These are phyloP conservation scores for Lepetodrilus schrolli DNA, from an alignment of 2,888 invertebrate genomes.

Conservation along the genomic window DNA sequence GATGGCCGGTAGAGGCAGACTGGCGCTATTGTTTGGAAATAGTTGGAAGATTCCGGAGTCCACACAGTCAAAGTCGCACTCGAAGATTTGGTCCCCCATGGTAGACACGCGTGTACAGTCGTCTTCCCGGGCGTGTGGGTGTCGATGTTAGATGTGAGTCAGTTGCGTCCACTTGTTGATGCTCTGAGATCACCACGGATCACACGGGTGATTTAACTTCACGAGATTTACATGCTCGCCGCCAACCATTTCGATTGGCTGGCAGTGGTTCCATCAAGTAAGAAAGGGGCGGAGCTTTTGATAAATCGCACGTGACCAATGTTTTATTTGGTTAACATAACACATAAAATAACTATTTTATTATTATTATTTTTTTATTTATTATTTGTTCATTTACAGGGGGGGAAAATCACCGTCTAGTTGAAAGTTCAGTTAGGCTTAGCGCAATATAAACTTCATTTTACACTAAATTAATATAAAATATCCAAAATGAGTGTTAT, in stretches of 20 bases:
- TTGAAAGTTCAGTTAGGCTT: background rate
- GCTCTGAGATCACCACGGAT: too few relatives aligned
- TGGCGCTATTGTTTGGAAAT: background rate
- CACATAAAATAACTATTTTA: background rate
- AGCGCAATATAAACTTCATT: background rate
- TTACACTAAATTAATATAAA: too few relatives aligned
- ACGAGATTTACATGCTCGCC: background rate
- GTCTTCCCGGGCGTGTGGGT: too few relatives aligned
- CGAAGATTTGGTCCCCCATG: too few relatives aligned
- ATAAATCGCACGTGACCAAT: background rate
- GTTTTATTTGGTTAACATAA: background rate
- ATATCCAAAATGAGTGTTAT: too few relatives aligned
- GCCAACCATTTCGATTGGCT: slow-evolving; percentile 1
- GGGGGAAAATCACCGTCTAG: too few relatives aligned
- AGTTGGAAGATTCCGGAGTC: too few relatives aligned
- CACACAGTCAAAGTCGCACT: too few relatives aligned
- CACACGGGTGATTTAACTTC: slow-evolving; percentile 8
- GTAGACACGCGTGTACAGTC: too few relatives aligned
- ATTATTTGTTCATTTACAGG: background rate
- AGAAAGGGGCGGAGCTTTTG: background rate
- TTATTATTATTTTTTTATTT: background rate
- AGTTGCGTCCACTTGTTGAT: too few relatives aligned
- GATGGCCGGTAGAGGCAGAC: background rate
- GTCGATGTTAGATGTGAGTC: too few relatives aligned
- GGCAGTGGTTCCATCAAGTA: background rate